Percentiles rank a stretch among this genome's conserved stretches.
Conservation (phyloP, 2,113 vertebrate genomes). For the Casuarius casuarius region DNA sequence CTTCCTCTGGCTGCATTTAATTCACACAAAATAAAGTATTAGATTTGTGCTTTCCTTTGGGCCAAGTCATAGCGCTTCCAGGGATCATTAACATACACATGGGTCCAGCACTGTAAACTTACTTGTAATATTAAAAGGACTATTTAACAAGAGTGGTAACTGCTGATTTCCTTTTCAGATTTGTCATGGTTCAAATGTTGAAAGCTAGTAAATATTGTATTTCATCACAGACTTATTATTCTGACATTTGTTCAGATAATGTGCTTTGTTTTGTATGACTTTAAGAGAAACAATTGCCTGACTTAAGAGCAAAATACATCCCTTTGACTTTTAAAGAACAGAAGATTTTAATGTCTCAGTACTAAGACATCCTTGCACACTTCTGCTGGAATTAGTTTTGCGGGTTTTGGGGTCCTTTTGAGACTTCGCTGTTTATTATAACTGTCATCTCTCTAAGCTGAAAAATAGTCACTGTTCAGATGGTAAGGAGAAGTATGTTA, state of each 20-base stretch:
- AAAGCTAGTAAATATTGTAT: conserved; percentile 27
- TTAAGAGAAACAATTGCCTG: conserved; percentile 48
- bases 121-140: conserved; percentile 58
- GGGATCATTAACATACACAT: conserved; percentile 58
- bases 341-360: not conserved
- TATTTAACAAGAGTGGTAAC: conserved; percentile 56
- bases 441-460: not conserved
- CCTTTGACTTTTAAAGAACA: conserved; percentile 44
- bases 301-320: not conserved
- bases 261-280: conserved; percentile 47
- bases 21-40: conserved; percentile 42
- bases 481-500: not conserved
- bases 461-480: not conserved
- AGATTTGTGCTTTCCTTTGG: conserved; percentile 55
- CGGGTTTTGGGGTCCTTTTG: not conserved
- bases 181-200: conserved; percentile 62
- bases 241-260: conserved; percentile 67
- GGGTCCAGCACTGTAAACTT: conserved; percentile 43
- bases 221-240: conserved; percentile 53
- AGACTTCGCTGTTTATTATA: not conserved
- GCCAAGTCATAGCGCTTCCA: conserved; percentile 48
- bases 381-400: not conserved
- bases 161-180: conserved; percentile 51
- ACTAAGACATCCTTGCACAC: not conserved
- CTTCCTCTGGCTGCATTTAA: conserved; percentile 62